Evolutionary conservation across 2,888 invertebrate species (phyloP), one percentile per base, ranked within the genome.

Genomic region (Meteorus cinctellus): DNA sequence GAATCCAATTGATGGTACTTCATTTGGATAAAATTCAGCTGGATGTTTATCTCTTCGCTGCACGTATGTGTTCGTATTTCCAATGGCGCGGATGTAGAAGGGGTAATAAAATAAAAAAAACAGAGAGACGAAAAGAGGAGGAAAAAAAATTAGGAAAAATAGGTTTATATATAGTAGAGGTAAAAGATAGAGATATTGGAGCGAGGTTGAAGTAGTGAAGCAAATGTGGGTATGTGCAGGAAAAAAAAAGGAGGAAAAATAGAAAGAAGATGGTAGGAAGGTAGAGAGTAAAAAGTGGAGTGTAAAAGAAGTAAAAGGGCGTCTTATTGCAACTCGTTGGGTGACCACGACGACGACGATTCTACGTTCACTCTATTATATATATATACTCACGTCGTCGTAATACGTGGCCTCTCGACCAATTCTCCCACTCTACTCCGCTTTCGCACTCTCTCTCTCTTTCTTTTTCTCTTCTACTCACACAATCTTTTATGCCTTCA

Each of bases 291-390:
- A 48, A 36, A 62, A 67, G 48, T 27, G 48, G 72, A 74, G 60
- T 75, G 72, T 74, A 59, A 62, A 79, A 79, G 76, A 72, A 72
- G 66, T 78, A 77, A 78, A 79, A 79, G 74, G 73, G 55, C 67
- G 67, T 76, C 72, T 76, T 76, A 76, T 75, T 75, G 74, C 70
- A 62, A 69, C 74, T 74, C 69, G 74, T 75, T 75, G 63, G 60
- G 24, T 65, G 63, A 19, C 68, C 29, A 51, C n/a, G 41, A 69
- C 51, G 31, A 69, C 34, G 51, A 69, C 55, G 27, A 51, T 14
- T 55, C 69, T 65, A 63, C 55, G 74, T 69, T 51, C 66, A 69
- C 62, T 74, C 31, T 74, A 45, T 72, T 63, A 62, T 31, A 63
- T 63, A 63, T 63, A 63, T 34, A 29, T 65, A 34, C 24, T 16